phyloP scores from a whole-genome alignment of 2,797 vertebrate species.

The Mus caroli region DNA sequence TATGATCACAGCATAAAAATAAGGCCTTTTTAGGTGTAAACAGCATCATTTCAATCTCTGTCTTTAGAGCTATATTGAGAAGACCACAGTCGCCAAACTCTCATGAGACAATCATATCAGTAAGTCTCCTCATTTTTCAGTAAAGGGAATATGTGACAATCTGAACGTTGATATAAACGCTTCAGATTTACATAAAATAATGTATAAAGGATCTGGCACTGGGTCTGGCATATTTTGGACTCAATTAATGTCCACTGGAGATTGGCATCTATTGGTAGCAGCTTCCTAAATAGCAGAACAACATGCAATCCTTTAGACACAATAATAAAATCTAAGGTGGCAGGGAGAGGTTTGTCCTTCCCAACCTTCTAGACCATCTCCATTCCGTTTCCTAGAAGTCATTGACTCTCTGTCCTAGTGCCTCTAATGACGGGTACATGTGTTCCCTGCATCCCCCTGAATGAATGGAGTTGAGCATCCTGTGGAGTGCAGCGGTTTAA shows the following conservation, averaged over 20 bases:
- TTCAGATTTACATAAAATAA: not conserved
- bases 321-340: not conserved
- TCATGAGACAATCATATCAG: not conserved
- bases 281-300: not conserved
- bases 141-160: not conserved
- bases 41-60: not conserved
- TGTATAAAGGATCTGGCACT: not conserved
- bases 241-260: not conserved
- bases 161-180: not conserved
- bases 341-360: not conserved
- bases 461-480: not conserved
- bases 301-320: not conserved
- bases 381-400: not conserved
- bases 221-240: not conserved
- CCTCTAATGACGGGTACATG: not conserved
- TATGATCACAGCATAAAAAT: constrained; percentile 16
- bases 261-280: not conserved
- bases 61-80: not conserved
- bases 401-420: not conserved
- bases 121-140: not conserved
- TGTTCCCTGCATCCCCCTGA: not conserved
- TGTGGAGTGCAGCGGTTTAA: not conserved
- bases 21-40: not conserved
- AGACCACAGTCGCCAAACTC: not conserved
- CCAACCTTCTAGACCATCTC: not conserved